Evolutionary conservation across 2,113 vertebrate genomes (phyloP).

Genomic region (Tetrao urogallus): DNA sequence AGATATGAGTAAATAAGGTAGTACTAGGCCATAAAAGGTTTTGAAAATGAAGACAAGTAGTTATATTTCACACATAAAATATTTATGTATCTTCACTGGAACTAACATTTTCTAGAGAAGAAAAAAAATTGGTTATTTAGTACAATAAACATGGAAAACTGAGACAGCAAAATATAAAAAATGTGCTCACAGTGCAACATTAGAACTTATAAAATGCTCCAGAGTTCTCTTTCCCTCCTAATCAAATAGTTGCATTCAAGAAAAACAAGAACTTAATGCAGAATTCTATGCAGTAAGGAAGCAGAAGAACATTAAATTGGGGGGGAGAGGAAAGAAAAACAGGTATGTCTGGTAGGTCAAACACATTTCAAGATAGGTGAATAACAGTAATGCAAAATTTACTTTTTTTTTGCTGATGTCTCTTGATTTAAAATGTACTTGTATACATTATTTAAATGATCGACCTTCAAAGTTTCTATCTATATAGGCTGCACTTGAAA

Average conservation of each 20-base stretch:
- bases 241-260: not conserved
- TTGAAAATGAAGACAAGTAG: not conserved
- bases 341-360: not conserved
- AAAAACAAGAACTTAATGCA: not conserved
- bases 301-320: not conserved
- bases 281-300: not conserved
- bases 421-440: not conserved
- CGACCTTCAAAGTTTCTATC: not conserved
- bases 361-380: not conserved
- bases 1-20: not conserved
- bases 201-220: not conserved
- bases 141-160: not conserved
- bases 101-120: not conserved
- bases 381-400: not conserved
- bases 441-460: not conserved
- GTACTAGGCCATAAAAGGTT: not conserved
- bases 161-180: not conserved
- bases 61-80: not conserved
- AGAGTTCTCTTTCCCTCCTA: not conserved
- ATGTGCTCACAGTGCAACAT: not conserved
- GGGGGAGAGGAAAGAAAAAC: not conserved
- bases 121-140: not conserved
- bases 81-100: not conserved
- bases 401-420: not conserved
- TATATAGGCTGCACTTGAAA: not conserved